Evolutionary conservation across 2,113 vertebrate genomes (phyloP), one percentile per base, ranked within the genome.

Genomic region (Puma concolor): DNA sequence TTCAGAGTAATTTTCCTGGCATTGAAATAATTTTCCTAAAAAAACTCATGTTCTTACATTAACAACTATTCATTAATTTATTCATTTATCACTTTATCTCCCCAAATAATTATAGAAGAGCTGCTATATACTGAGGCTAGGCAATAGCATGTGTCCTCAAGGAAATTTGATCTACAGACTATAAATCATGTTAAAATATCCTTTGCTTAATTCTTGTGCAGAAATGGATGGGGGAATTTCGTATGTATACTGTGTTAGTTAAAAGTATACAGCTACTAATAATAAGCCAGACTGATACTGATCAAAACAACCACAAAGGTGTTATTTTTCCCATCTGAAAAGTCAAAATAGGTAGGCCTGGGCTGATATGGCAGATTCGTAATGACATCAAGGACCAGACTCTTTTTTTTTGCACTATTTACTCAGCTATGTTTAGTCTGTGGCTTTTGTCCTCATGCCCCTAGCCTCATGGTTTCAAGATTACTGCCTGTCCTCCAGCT

Each of bases 331-430:
- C 9, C 17, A 87, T 17, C 29, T 48, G 15, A 48, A 48, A 54
- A 54, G 3, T 52, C 9, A 21, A 77, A n/a, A n/a, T 54, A 17
- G 0, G 0, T 25, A 13, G 38, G 14, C 66, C 31, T 79, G 29
- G 6, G 4, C 21, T 50, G 48, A 13, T 1, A 16, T 6, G 29
- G 17, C 38, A 85, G 27, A n/a, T 67, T 33, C 13, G 10, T 48
- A 13, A 52, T 3, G 23, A 14, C 17, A 1, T 36, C 10, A 52
- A 9, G 44, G 2, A 9, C 71, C 3, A 13, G 8, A 19, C 1
- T 48, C 0, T 31, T n/a, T 52, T 44, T 44, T 44, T 44, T 44
- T 87, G 16, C 2, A 2, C 25, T 71, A 7, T 27, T 74, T 33
- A 31, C 19, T 85, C 14, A 21, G 4, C 14, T 41, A 33, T 79